Evolutionary conservation across 2,113 vertebrate species (phyloP).

Genomic region (Ornithorhynchus anatinus): DNA sequence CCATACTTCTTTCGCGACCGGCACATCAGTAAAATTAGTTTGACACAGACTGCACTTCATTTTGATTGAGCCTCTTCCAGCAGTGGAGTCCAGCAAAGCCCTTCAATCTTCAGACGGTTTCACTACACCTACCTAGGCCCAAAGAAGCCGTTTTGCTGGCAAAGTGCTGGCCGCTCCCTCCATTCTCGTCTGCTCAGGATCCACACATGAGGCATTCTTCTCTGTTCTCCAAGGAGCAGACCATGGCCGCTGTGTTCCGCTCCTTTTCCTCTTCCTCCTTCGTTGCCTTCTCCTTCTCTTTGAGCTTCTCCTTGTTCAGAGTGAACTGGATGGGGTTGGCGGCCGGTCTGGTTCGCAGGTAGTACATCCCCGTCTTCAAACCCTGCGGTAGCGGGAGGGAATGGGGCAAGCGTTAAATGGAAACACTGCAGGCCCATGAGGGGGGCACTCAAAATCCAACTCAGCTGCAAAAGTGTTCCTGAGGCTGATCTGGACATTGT

Average conservation of each 20-base stretch:
- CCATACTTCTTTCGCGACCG: too few relatives aligned
- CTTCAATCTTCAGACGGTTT: background rate
- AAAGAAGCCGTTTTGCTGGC: background rate
- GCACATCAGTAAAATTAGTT: too few relatives aligned
- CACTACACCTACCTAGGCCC: background rate
- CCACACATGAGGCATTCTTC: conserved; percentile 96
- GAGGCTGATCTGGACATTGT: too few relatives aligned
- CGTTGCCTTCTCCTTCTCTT: conserved; percentile 69
- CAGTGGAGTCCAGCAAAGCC: conserved; percentile 10
- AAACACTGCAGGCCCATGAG: too few relatives aligned
- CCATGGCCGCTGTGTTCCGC: conserved; percentile 90
- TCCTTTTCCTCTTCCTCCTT: conserved; percentile 77
- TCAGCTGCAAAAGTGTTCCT: too few relatives aligned
- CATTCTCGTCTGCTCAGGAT: conserved; percentile 71
- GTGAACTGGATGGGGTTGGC: conserved; percentile 98
- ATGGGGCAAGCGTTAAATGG: too few relatives aligned
- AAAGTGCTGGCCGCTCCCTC: background rate
- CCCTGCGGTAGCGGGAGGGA: too few relatives aligned
- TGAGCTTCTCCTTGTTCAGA: conserved; percentile 92
- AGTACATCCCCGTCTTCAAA: conserved; percentile 98
- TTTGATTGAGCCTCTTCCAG: background rate
- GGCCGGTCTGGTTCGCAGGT: conserved; percentile 91
- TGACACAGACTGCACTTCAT: too few relatives aligned
- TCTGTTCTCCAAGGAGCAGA: conserved; percentile 91
- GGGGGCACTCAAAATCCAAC: too few relatives aligned